Evolutionary conservation across 2,888 invertebrate species (phyloP), one percentile per base, ranked within the genome.

Genomic region (Trachelus iudaicus): DNA sequence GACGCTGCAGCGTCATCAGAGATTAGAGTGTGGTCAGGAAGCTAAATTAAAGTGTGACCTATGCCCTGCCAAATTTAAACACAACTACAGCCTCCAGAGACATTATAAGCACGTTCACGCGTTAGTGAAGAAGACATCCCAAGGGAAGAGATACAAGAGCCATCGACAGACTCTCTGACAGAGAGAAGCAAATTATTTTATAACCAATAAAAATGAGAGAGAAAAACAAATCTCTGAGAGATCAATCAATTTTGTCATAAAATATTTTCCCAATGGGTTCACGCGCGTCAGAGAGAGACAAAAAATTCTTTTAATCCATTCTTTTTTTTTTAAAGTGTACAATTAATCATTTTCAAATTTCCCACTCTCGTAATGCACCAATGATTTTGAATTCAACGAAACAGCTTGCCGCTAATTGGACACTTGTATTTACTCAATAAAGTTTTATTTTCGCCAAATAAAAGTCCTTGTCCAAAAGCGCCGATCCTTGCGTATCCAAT

Each of bases 11-110:
- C 92, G 92, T 23, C 93, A 92, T 85, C 90, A 91, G 83, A 90
- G 90, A 79, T 89, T 92, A 77, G 93, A 93, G 84, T 93, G 93
- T 82, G 92, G 93, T 73, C 93, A 93, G 83, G 91, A 92, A 77
- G 93, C 92, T 4, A 90, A 91, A 76, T 93, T 93, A 84, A 88
- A 90, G 76, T 93, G 93, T 81, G 83, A 86, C 4, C 82, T 92
- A 23, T 93, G 93, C 83, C 87, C 87, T 75, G 84, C 90, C 40
- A 87, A 87, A 37, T 91, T 91, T 85, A 90, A 91, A 81, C 91
- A 91, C 86, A 90, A 90, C 78, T 90, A 90, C 84, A 90, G 90
- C 73, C 82, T 91, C 23, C 82, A 88, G 9, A 88, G 90, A 73
- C 90, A 90, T 78, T 83, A 82, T 77, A 83, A 9, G 56, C 56